A percentile compares a stretch with the other conserved stretches of the same genome.
Conservation (phyloP, 2,113 vertebrate genomes). For the Cyanocitta stelleri region DNA sequence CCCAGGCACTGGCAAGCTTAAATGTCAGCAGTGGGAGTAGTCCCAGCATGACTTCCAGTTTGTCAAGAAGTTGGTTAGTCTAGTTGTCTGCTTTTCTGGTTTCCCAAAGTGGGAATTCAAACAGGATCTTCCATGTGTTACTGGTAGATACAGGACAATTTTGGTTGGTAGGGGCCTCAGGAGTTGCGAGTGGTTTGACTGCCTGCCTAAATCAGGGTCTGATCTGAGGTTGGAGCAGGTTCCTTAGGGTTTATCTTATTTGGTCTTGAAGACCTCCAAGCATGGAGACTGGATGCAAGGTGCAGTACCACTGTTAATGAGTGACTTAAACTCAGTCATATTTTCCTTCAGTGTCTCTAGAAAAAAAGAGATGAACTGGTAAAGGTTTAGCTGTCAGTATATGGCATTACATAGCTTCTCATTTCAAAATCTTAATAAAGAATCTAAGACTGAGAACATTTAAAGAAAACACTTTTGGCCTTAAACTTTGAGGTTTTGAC, state of each 20-base stretch:
- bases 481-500: not conserved
- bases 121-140: not conserved
- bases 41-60: not conserved
- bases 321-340: not conserved
- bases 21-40: slow-evolving; percentile 58
- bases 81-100: not conserved
- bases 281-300: not conserved
- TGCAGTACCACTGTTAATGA: not conserved
- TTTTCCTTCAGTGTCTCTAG: not conserved
- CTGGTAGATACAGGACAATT: not conserved
- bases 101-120: not conserved
- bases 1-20: slow-evolving; percentile 42
- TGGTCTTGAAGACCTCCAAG: not conserved
- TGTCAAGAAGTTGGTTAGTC: not conserved
- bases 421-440: not conserved
- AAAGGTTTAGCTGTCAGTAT: not conserved
- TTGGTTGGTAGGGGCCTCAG: not conserved
- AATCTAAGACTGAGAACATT: not conserved
- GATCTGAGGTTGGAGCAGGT: not conserved
- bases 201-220: not conserved
- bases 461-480: not conserved
- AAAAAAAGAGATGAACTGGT: not conserved
- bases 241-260: not conserved
- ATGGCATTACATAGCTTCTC: not conserved
- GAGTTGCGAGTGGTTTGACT: not conserved